Percentiles rank a stretch among this genome's conserved stretches.
These are phyloP conservation scores for Cheumatopsyche charites DNA, from an alignment of 1,140 invertebrate species.

Conservation along the genomic window DNA sequence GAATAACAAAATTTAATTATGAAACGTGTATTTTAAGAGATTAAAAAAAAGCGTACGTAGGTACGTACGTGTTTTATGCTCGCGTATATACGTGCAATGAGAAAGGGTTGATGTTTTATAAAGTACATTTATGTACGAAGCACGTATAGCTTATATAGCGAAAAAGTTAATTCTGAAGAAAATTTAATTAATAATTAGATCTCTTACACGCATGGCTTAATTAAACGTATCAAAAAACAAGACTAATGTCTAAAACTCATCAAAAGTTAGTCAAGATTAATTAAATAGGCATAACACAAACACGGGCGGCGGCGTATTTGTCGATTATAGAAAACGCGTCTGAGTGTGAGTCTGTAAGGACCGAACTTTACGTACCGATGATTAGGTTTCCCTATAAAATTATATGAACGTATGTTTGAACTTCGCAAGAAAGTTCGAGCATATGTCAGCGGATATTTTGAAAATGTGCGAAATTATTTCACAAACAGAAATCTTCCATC, in stretches of 20 bases:
- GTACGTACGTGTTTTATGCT: background rate
- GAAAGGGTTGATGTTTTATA: background rate
- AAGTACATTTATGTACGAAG: too few species aligned
- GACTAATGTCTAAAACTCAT: slow-evolving; percentile 48
- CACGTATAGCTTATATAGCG: background rate
- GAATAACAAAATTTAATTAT: slow-evolving; percentile 13
- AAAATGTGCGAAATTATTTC: too few species aligned
- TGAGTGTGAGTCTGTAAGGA: slow-evolving; percentile 13
- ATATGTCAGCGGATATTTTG: too few species aligned
- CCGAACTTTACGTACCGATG: slow-evolving; percentile 17
- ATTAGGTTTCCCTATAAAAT: slow-evolving; percentile 14
- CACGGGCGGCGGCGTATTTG: slow-evolving; percentile 27
- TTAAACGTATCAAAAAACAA: slow-evolving; percentile 49
- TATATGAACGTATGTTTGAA: background rate
- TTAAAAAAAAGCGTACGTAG: background rate
- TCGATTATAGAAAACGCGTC: slow-evolving; percentile 37
- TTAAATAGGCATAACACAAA: slow-evolving; percentile 43
- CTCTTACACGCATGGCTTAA: slow-evolving; percentile 45
- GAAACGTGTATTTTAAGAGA: slow-evolving; percentile 2
- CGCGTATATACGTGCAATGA: background rate
- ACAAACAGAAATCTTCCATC: too few species aligned
- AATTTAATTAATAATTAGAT: slow-evolving; percentile 48
- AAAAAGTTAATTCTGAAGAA: slow-evolving; percentile 42
- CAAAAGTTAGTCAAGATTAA: slow-evolving; percentile 47
- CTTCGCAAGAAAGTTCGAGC: background rate